Base-by-base conservation (phyloP, 2,113 vertebrate genomes). In the Silurus meridionalis region DNA sequence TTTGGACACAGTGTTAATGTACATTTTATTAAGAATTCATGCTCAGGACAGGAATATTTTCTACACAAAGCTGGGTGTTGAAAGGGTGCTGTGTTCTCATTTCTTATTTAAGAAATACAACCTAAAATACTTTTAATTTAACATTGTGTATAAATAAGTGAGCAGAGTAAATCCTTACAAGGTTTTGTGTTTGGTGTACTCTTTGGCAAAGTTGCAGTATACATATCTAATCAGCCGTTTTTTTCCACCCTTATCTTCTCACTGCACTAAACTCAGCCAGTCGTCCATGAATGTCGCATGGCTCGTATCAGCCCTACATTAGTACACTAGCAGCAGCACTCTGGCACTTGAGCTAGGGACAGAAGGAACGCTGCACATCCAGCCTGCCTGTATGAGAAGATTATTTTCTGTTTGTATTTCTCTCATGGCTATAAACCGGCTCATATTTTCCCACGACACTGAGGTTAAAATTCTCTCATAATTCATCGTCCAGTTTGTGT, bases 131-230 rank as follows among this genome's bases (percentile, higher is more conserved):
- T 46, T 52, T 50, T 52, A 21, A 8, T 9, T 11, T 5, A 48
- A 8, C 0, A 4, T 52, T 23, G 13, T 53, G 48, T 11, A 52
- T 52, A 23, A 50, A 53, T 5, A 13, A 75, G 25, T 75, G n/a
- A 75, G 50, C 19, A 0, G n/a, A 6, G 28, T 4, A 53, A 52
- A 79, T 28, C 74, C n/a, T 80, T 55, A 1, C 25, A 89, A 90
- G 86, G 87, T 89, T 88, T 61, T 89, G 90, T 93, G 93, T 91
- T 91, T 87, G 83, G 52, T 78, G 74, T 57, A 7, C 7, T 8
- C 50, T 25, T 1, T 55, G n/a, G 74, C 3, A 11, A 11, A 69
- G 53, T 28, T 57, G 55, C 15, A 17, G 11, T 84, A 21, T 69
- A 13, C 3, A 23, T 84, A 84, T 87, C 86, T 87, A 77, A 83